Evolutionary conservation across 2,888 invertebrate species (phyloP).

Genomic region (Xylocampa areola): DNA sequence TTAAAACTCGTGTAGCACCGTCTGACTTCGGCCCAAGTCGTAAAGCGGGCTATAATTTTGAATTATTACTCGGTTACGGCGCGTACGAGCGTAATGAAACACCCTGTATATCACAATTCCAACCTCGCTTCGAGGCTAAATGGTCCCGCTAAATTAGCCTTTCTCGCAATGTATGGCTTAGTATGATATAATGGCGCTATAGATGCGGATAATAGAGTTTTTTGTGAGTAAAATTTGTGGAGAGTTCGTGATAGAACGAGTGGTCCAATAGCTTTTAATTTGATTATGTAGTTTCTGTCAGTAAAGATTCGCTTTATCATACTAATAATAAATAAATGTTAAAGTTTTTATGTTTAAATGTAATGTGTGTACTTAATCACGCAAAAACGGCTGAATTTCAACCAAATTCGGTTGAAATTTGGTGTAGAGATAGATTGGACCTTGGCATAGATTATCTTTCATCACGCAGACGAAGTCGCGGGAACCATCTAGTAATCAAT

Average conservation of each 20-base stretch:
- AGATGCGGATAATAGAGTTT: slow-evolving; percentile 59
- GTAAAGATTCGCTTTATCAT: no score
- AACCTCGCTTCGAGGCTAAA: slow-evolving; percentile 76
- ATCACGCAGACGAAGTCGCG: no score
- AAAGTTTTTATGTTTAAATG: no score
- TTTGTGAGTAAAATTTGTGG: slow-evolving; percentile 35
- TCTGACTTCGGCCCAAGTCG: slow-evolving; percentile 64
- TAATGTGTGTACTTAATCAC: no score
- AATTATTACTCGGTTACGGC: slow-evolving; percentile 80
- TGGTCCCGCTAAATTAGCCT: slow-evolving; percentile 77
- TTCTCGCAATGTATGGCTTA: slow-evolving; percentile 67
- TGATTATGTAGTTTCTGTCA: neutral
- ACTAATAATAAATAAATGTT: no score
- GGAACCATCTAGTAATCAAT: no score
- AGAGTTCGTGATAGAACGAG: neutral
- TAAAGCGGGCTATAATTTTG: slow-evolving; percentile 83
- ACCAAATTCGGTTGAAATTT: no score
- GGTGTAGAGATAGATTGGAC: no score
- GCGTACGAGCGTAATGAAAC: slow-evolving; percentile 82
- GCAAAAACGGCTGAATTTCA: no score
- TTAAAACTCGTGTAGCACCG: slow-evolving; percentile 62
- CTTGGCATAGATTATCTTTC: no score
- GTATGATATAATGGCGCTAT: slow-evolving; percentile 63
- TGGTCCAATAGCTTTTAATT: neutral
- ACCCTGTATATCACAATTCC: slow-evolving; percentile 83